Percentiles rank a stretch among this genome's conserved stretches.
phyloP scores from a whole-genome alignment of 2,113 vertebrate genomes.

The Narcine bancroftii region DNA sequence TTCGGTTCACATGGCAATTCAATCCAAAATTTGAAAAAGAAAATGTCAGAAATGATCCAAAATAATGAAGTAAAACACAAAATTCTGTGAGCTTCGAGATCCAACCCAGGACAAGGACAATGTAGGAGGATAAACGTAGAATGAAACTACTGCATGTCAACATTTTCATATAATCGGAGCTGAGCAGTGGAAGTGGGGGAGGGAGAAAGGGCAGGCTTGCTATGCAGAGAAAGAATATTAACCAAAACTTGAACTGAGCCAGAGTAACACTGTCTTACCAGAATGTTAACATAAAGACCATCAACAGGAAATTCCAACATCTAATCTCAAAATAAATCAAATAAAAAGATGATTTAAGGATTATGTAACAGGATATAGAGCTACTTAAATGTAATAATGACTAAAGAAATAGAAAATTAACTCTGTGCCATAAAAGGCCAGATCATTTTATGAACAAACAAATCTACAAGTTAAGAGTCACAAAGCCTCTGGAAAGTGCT shows the following conservation, averaged over 20 bases:
- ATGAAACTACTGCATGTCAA: background rate
- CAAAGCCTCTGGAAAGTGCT: no score
- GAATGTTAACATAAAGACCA: background rate
- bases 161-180: background rate
- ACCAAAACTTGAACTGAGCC: background rate
- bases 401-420: background rate
- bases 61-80: no score
- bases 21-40: no score
- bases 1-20: no score
- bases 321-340: constrained; percentile 28
- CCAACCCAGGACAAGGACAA: background rate
- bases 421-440: background rate
- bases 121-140: background rate
- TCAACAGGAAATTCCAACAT: constrained; percentile 31
- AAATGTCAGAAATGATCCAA: background rate
- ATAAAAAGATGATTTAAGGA: constrained; percentile 1
- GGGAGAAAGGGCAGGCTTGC: background rate
- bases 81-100: background rate
- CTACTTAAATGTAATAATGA: background rate
- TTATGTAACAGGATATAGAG: background rate
- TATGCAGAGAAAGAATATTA: background rate
- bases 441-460: no score
- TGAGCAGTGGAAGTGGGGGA: background rate
- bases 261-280: background rate
- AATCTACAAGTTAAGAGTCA: no score